Conservation (phyloP, 2,888 invertebrate species). For the Brachyptera risi region DNA sequence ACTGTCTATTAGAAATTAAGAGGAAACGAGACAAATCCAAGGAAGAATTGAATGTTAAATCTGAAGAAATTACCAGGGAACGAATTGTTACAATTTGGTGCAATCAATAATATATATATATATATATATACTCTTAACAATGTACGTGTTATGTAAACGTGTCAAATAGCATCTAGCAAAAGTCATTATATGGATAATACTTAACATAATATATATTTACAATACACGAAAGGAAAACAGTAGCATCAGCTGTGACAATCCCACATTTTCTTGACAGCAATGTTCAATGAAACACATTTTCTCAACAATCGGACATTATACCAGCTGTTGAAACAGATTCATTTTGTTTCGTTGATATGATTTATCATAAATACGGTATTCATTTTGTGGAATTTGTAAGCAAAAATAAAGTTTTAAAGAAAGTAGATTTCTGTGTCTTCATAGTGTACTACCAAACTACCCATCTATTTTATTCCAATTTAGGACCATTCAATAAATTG, state of each 20-base stretch:
- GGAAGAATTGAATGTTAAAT: neutral
- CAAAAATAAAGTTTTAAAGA: slow-evolving; percentile 15
- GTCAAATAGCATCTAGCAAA: slow-evolving; percentile 26
- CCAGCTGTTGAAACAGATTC: slow-evolving; percentile 1
- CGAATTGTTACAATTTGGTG: slow-evolving; percentile 29
- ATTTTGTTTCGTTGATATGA: neutral
- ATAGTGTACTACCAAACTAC: neutral
- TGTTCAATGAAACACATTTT: slow-evolving; percentile 10
- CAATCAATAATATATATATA: slow-evolving; percentile 31
- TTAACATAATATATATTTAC: slow-evolving; percentile 19
- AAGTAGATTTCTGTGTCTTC: neutral
- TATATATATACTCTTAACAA: slow-evolving; percentile 23
- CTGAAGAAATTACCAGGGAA: neutral
- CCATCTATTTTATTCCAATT: neutral
- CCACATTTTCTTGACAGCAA: slow-evolving; percentile 21
- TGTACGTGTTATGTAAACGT: slow-evolving; percentile 23
- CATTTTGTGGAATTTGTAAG: slow-evolving; percentile 31
- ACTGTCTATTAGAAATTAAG: slow-evolving; percentile 5
- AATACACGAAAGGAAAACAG: slow-evolving; percentile 13
- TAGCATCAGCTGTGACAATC: slow-evolving; percentile 34
- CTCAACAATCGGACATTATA: slow-evolving; percentile 6
- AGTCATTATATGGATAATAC: slow-evolving; percentile 26
- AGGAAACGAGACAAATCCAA: slow-evolving; percentile 19
- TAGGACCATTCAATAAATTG: no score
- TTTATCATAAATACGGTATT: neutral